Evolutionary conservation across 1,140 invertebrate genomes (phyloP).

Genomic region (Drosophila triauraria): DNA sequence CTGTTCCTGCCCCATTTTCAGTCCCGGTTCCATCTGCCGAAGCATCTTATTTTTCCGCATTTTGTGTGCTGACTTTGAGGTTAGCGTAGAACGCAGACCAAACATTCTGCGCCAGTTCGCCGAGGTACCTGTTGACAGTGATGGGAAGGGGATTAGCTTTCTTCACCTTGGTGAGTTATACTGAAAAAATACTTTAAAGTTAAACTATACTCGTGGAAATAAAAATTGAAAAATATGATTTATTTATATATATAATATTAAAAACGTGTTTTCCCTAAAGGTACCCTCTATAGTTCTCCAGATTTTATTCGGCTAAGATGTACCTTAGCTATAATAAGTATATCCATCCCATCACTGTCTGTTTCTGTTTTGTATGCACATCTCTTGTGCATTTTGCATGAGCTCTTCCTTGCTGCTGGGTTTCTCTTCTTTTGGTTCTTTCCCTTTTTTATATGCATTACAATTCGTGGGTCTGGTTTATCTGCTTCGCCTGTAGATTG

Average conservation of each 20-base stretch:
- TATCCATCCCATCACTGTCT: slow-evolving; percentile 19
- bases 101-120: slow-evolving; percentile 8
- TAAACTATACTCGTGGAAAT: too few species aligned
- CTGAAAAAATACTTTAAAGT: too few species aligned
- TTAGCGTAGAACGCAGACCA: slow-evolving; percentile 53
- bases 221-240: background rate
- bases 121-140: background rate
- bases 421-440: slow-evolving; percentile 23
- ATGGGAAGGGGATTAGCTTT: background rate
- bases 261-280: too few species aligned
- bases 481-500: slow-evolving; percentile 86
- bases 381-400: slow-evolving; percentile 75
- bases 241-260: too few species aligned
- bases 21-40: background rate
- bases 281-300: background rate
- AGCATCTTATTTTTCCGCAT: slow-evolving; percentile 9
- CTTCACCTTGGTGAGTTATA: background rate
- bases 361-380: slow-evolving; percentile 67
- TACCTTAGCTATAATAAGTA: background rate
- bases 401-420: slow-evolving; percentile 10
- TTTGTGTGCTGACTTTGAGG: slow-evolving; percentile 61
- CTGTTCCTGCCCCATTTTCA: slow-evolving; percentile 5
- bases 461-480: slow-evolving; percentile 45
- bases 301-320: background rate
- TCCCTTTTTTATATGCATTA: slow-evolving; percentile 76